Conservation (phyloP, 2,888 invertebrate species). For the Agrenia bidenticulata region DNA sequence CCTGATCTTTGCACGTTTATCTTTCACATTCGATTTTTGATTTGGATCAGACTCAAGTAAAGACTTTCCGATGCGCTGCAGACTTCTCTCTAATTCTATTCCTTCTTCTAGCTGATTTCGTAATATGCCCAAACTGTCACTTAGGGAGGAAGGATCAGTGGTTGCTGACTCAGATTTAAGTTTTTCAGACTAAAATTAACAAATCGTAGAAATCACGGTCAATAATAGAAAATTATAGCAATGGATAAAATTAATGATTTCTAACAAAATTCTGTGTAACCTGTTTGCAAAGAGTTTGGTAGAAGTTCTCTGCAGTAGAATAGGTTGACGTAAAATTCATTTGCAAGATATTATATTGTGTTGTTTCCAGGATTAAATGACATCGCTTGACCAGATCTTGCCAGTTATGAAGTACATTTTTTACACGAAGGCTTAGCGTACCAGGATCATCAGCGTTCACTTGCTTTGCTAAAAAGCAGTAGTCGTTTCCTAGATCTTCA, state of each 20-base stretch:
- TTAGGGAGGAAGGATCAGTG: background rate
- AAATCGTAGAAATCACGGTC: conserved; percentile 2
- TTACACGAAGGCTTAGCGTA: conserved; percentile 42
- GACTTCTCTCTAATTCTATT: conserved; percentile 21
- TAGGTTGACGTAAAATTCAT: background rate
- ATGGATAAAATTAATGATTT: background rate
- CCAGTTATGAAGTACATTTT: conserved; percentile 38
- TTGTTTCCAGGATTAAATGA: conserved; percentile 25
- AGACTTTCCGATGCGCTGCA: conserved; percentile 26
- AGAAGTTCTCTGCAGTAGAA: background rate
- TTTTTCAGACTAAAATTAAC: conserved; percentile 15
- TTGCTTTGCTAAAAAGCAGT: conserved; percentile 45
- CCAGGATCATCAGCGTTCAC: conserved; percentile 40
- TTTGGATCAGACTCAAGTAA: conserved; percentile 4
- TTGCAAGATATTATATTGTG: conserved; percentile 16
- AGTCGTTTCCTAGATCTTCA: conserved; percentile 50
- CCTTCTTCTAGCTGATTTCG: conserved; percentile 17
- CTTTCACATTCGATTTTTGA: conserved; percentile 7
- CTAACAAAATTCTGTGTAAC: background rate
- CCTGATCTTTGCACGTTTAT: conserved; percentile 10
- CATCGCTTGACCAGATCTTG: conserved; percentile 18
- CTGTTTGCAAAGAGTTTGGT: background rate
- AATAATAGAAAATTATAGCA: background rate
- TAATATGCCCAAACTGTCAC: conserved; percentile 5
- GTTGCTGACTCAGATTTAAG: background rate